Percentiles rank a stretch among this genome's conserved stretches.
phyloP scores from a whole-genome alignment of 2,797 vertebrate genomes.

The Pseudocheirus occidentalis region DNA sequence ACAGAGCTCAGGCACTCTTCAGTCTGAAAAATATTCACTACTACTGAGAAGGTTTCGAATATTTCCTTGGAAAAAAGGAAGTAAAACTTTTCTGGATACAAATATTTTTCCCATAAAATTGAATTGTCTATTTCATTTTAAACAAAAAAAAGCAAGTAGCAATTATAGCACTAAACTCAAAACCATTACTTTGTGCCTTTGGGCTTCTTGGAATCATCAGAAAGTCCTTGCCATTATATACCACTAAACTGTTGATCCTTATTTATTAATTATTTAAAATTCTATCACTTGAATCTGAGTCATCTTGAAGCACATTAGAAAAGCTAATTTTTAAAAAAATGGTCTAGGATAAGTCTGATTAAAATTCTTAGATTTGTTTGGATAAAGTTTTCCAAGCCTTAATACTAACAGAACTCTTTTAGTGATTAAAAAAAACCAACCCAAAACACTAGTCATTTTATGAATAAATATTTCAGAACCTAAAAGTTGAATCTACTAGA shows the following conservation, averaged over 20 bases:
- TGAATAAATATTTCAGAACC: neutral
- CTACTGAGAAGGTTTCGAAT: slow-evolving; percentile 17
- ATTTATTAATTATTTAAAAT: slow-evolving; percentile 52
- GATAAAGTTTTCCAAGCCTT: slow-evolving; percentile 39
- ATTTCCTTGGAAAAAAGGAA: neutral
- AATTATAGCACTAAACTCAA: slow-evolving; percentile 53
- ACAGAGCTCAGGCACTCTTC: neutral
- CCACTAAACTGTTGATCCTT: slow-evolving; percentile 17
- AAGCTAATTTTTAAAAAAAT: slow-evolving; percentile 17
- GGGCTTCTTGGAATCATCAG: slow-evolving; percentile 18
- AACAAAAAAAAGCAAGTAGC: slow-evolving; percentile 34
- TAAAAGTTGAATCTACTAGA: neutral
- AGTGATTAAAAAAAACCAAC: neutral
- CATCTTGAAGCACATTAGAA: slow-evolving; percentile 43
- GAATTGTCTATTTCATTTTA: slow-evolving; percentile 54
- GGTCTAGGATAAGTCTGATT: neutral
- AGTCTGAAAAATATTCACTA: neutral
- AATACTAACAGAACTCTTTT: neutral
- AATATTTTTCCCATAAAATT: slow-evolving; percentile 26
- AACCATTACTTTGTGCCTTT: slow-evolving; percentile 13
- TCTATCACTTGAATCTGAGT: slow-evolving; percentile 42
- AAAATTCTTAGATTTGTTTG: slow-evolving; percentile 17
- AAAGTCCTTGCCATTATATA: neutral
- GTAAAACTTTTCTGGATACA: neutral
- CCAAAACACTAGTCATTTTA: neutral